Evolutionary conservation across 2,888 invertebrate genomes (phyloP).

Genomic region (Eledona agricola): DNA sequence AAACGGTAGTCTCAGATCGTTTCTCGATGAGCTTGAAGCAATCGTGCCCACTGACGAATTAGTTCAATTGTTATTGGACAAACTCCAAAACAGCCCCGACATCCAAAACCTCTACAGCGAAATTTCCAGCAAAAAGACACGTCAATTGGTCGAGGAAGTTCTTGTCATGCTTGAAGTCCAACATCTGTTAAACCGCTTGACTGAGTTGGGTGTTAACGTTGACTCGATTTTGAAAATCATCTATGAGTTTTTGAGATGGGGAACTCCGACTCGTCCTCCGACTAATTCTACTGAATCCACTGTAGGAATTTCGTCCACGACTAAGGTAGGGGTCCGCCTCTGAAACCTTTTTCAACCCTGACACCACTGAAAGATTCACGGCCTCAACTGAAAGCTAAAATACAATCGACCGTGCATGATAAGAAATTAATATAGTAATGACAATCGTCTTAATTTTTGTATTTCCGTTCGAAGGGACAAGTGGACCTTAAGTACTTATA

Average conservation of each 20-base stretch:
- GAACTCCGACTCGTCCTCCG: too few species aligned
- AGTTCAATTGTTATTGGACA: constrained; percentile 39
- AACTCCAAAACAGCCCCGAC: constrained; percentile 23
- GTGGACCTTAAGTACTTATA: too few species aligned
- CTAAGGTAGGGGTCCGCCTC: too few species aligned
- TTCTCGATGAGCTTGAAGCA: constrained; percentile 45
- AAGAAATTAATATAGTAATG: too few species aligned
- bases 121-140: constrained; percentile 43
- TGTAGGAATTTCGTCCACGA: too few species aligned
- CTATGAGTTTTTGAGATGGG: constrained; percentile 47
- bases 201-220: constrained; percentile 45
- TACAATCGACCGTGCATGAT: too few species aligned
- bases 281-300: too few species aligned
- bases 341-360: not conserved
- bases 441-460: too few species aligned
- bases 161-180: constrained; percentile 43
- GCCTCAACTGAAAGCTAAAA: too few species aligned
- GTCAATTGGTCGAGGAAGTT: constrained; percentile 45
- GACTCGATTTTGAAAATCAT: constrained; percentile 37
- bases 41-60: constrained; percentile 44
- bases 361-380: not conserved
- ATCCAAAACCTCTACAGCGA: constrained; percentile 45
- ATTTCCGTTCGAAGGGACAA: too few species aligned
- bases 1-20: constrained; percentile 20
- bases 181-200: constrained; percentile 32